phyloP scores from a whole-genome alignment of 2,113 vertebrate species.

The Rhinoderma darwinii region DNA sequence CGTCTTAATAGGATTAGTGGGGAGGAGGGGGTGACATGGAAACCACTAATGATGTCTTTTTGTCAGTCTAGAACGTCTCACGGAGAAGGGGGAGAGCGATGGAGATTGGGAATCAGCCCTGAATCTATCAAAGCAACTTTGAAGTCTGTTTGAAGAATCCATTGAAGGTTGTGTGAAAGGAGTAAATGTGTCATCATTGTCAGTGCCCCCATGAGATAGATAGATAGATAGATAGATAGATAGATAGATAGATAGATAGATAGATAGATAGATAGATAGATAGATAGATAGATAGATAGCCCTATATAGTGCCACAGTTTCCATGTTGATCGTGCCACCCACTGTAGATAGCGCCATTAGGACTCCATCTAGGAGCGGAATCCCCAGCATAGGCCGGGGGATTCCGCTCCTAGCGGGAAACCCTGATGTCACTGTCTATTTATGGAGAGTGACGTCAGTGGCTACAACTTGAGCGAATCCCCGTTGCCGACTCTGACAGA shows the following conservation, averaged over 20 bases:
- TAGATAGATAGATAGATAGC: too few relatives aligned
- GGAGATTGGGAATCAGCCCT: background rate
- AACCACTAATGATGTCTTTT: conserved; percentile 42
- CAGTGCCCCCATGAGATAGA: background rate
- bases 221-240: background rate
- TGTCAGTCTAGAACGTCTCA: conserved; percentile 11
- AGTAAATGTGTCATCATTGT: background rate
- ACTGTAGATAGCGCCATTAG: too few relatives aligned
- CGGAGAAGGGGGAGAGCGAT: background rate
- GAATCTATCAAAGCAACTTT: conserved; percentile 28
- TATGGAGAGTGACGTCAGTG: too few relatives aligned
- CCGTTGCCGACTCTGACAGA: too few relatives aligned
- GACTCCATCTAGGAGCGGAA: too few relatives aligned
- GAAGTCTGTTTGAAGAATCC: conserved; percentile 19
- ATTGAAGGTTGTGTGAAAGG: background rate
- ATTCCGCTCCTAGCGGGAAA: too few relatives aligned
- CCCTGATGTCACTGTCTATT: too few relatives aligned
- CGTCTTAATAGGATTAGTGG: conserved; percentile 49
- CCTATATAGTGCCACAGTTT: too few relatives aligned
- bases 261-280: background rate
- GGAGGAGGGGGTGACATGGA: conserved; percentile 14
- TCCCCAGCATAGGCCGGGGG: too few relatives aligned
- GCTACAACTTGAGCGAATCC: too few relatives aligned
- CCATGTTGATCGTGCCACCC: too few relatives aligned
- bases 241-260: conserved; percentile 5